A percentile compares a stretch with the other conserved stretches of the same genome.
Conservation (phyloP, 2,797 vertebrate species). For the Leucoraja ocellata region DNA sequence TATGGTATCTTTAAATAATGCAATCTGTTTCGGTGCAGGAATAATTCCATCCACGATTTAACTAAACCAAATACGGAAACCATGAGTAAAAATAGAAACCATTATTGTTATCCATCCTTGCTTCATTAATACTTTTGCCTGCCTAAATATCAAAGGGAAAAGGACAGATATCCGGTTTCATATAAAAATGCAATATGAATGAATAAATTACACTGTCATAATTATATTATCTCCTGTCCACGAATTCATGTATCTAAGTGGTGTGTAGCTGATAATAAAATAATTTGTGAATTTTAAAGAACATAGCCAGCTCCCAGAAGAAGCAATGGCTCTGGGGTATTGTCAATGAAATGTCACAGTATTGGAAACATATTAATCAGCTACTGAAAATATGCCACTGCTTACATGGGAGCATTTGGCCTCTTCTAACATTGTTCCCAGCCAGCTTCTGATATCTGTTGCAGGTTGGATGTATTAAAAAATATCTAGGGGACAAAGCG, state of each 20-base stretch:
- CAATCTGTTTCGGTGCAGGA: not conserved
- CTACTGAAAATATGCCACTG: not conserved
- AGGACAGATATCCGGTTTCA: not conserved
- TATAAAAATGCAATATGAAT: not conserved
- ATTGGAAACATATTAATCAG: not conserved
- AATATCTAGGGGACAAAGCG: not conserved
- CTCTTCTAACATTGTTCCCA: not conserved
- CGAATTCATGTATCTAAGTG: not conserved
- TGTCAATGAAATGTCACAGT: not conserved
- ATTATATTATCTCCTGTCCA: not conserved
- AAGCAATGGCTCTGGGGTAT: not conserved
- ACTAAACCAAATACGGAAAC: constrained; percentile 11
- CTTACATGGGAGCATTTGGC: not conserved
- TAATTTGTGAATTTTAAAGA: not conserved
- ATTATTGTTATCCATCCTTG: not conserved
- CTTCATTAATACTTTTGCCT: constrained; percentile 14
- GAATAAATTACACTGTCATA: not conserved
- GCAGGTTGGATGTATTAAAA: not conserved
- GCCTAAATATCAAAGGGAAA: not conserved
- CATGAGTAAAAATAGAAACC: constrained; percentile 21
- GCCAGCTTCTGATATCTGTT: not conserved
- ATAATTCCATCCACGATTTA: constrained; percentile 6
- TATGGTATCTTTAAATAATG: not conserved
- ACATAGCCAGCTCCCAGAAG: not conserved
- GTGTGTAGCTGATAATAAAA: not conserved